These are phyloP conservation scores for Eidolon dupreanum DNA, from an alignment of 2,797 vertebrate genomes.

Conservation along the genomic window DNA sequence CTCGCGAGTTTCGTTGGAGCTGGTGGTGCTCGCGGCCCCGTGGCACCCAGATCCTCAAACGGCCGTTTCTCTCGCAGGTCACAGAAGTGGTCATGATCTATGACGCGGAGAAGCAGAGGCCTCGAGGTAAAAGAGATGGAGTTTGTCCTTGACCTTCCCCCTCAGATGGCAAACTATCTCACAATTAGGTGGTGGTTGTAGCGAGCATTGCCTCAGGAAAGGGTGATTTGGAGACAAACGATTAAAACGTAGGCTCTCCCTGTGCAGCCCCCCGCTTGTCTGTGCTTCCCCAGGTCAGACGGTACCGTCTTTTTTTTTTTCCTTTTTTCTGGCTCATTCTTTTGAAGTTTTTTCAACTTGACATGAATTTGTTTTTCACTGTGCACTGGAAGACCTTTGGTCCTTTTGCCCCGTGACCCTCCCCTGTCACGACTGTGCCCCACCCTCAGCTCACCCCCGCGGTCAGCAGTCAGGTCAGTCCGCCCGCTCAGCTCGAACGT, in stretches of 20 bases:
- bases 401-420: neutral
- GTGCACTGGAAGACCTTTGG: neutral
- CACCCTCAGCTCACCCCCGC: conserved; percentile 39
- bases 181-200: conserved; percentile 69
- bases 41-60: conserved; percentile 29
- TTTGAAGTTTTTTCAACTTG: conserved; percentile 63
- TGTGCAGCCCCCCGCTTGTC: conserved; percentile 68
- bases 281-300: conserved; percentile 75
- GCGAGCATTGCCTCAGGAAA: conserved; percentile 76
- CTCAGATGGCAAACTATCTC: conserved; percentile 99
- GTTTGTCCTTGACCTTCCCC: conserved; percentile 91
- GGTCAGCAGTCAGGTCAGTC: conserved; percentile 22
- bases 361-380: conserved; percentile 39
- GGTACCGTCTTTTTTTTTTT: conserved; percentile 28
- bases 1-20: neutral
- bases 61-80: conserved; percentile 92
- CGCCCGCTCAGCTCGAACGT: neutral
- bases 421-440: neutral
- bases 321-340: conserved; percentile 59
- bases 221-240: conserved; percentile 73
- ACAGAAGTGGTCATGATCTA: conserved; percentile 99
- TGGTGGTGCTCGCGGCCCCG: neutral
- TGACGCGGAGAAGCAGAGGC: conserved; percentile 99
- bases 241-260: conserved; percentile 75
- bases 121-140: conserved; percentile 99